Conservation (phyloP, 1,140 invertebrate species). For the Atta cephalotes region DNA sequence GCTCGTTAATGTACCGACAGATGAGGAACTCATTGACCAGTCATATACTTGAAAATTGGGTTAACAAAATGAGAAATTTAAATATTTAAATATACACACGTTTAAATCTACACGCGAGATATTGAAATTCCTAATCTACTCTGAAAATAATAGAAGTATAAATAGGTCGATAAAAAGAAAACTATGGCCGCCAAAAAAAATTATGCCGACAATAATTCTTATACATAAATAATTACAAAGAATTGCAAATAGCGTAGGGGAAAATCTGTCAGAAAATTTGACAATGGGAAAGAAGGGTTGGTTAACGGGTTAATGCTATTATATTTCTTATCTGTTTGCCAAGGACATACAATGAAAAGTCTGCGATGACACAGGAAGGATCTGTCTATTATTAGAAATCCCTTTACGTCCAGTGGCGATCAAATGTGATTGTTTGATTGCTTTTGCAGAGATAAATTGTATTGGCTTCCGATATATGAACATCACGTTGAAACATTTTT, state of each 20-base stretch:
- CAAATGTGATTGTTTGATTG: not conserved
- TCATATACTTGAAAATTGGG: not conserved
- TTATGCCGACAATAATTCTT: not conserved
- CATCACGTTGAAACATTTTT: not conserved
- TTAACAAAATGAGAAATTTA: not conserved
- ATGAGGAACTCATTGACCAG: not conserved
- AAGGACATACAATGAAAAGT: conserved; percentile 11
- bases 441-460: conserved; percentile 17
- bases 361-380: conserved; percentile 6
- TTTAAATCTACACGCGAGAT: not conserved
- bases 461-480: conserved; percentile 19
- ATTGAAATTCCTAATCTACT: not conserved
- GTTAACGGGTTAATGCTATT: conserved; percentile 20
- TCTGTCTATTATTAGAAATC: conserved; percentile 1
- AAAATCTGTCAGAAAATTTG: not conserved
- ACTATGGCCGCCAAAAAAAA: not conserved
- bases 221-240: conserved; percentile 8
- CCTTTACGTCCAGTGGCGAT: not conserved
- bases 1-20: not conserved
- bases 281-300: not conserved
- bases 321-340: conserved; percentile 12
- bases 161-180: not conserved
- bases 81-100: not conserved
- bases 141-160: not conserved
- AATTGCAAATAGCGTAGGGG: not conserved